phyloP scores from a whole-genome alignment of 2,113 vertebrate genomes.

The Stigmatopora nigra region DNA sequence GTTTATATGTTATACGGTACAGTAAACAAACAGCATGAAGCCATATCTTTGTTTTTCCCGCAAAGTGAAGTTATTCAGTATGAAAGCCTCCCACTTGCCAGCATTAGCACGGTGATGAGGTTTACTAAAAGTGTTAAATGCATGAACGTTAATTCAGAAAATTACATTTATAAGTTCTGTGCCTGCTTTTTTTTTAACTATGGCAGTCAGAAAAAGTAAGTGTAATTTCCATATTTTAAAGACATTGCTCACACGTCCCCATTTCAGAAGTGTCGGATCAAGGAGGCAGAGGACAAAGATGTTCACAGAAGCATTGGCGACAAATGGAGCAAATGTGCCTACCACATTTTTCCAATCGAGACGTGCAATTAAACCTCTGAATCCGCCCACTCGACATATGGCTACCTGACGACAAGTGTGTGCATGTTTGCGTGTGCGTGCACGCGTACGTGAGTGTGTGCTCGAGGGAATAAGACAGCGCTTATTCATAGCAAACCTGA shows the following conservation, averaged over 20 bases:
- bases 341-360: slow-evolving; percentile 54
- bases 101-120: not conserved
- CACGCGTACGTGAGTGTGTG: slow-evolving; percentile 30
- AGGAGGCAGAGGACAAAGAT: slow-evolving; percentile 20
- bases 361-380: slow-evolving; percentile 56
- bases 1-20: not conserved
- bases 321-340: slow-evolving; percentile 50
- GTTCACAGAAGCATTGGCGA: slow-evolving; percentile 55
- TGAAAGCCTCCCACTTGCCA: not conserved
- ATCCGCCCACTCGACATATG: slow-evolving; percentile 54
- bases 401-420: slow-evolving; percentile 56
- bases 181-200: not conserved
- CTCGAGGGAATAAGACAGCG: slow-evolving; percentile 52
- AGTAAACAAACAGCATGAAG: not conserved
- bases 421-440: slow-evolving; percentile 28
- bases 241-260: not conserved
- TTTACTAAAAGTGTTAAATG: not conserved
- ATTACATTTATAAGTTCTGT: not conserved
- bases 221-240: not conserved
- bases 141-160: not conserved
- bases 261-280: not conserved
- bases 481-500: slow-evolving; percentile 56
- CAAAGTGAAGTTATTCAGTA: not conserved
- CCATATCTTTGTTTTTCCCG: not conserved
- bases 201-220: not conserved